Evolutionary conservation across 2,888 invertebrate species (phyloP).

Genomic region (Agriopis aurantiaria): DNA sequence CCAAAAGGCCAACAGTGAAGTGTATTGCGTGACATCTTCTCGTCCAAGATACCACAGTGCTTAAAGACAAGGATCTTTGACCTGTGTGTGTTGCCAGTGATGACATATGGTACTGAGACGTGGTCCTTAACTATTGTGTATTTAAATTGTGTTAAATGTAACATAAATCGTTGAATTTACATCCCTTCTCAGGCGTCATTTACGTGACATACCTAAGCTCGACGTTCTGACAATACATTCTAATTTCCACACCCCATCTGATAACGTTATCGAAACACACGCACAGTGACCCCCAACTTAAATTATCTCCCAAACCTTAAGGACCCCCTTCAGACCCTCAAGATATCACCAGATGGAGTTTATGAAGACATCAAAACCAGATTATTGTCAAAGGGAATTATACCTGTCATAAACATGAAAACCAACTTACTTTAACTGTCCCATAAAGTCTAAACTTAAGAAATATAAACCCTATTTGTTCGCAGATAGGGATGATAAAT

Average conservation of each 20-base stretch:
- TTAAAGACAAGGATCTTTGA: no score
- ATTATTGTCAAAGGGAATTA: slow-evolving; percentile 65
- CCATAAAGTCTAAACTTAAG: slow-evolving; percentile 6
- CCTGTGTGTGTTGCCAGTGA: no score
- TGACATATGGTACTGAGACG: no score
- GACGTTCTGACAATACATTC: slow-evolving; percentile 14
- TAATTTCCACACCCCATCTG: slow-evolving; percentile 34
- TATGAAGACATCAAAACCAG: slow-evolving; percentile 73
- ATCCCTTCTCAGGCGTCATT: neutral
- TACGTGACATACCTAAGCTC: neutral
- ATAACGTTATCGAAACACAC: slow-evolving; percentile 39
- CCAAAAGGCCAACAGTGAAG: no score
- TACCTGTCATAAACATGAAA: slow-evolving; percentile 66
- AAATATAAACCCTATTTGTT: slow-evolving; percentile 48
- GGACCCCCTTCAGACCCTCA: slow-evolving; percentile 51
- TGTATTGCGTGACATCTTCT: no score
- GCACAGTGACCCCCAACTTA: slow-evolving; percentile 43
- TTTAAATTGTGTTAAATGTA: no score
- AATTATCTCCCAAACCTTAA: slow-evolving; percentile 48
- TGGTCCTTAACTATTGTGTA: neutral
- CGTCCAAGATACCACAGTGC: no score
- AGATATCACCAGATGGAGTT: slow-evolving; percentile 63
- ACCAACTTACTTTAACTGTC: slow-evolving; percentile 41
- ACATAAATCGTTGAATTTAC: no score
- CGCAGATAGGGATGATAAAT: slow-evolving; percentile 21